Evolutionary conservation across 1,140 invertebrate species (phyloP).

Genomic region (Dreissena rostriformis): DNA sequence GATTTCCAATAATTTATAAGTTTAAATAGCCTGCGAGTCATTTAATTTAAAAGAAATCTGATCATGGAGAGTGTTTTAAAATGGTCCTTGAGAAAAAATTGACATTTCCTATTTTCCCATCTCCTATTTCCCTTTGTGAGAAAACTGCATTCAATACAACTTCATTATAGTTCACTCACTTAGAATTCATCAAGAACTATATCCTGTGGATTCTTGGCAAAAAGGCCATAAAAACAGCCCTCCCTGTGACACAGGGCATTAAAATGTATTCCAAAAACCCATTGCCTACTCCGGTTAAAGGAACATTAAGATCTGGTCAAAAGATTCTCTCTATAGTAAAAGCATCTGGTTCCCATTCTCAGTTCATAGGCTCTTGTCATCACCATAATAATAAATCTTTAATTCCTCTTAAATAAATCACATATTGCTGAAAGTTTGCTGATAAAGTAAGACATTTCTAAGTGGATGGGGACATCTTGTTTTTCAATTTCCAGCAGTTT

Average conservation of each 20-base stretch:
- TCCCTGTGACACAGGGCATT: slow-evolving; percentile 1
- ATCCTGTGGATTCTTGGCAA: neutral
- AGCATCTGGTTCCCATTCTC: slow-evolving; percentile 38
- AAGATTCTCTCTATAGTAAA: slow-evolving; percentile 22
- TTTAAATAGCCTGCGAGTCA: too few relatives aligned
- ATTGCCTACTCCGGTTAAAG: slow-evolving; percentile 7
- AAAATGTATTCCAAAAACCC: slow-evolving; percentile 6
- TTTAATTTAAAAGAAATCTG: too few relatives aligned
- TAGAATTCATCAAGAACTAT: neutral
- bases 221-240: neutral
- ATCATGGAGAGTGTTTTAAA: too few relatives aligned
- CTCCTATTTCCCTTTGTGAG: neutral
- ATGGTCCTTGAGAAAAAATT: neutral
- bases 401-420: slow-evolving; percentile 6
- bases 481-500: slow-evolving; percentile 44
- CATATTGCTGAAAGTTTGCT: neutral
- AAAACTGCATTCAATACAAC: neutral
- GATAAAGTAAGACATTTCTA: neutral
- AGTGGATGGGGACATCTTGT: neutral
- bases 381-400: slow-evolving; percentile 20
- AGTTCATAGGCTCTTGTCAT: slow-evolving; percentile 6
- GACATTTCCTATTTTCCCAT: neutral
- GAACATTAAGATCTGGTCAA: slow-evolving; percentile 45
- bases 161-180: neutral
- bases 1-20: too few relatives aligned